Evolutionary conservation across 2,113 vertebrate species (phyloP).

Genomic region (Sylvilagus bachmani): DNA sequence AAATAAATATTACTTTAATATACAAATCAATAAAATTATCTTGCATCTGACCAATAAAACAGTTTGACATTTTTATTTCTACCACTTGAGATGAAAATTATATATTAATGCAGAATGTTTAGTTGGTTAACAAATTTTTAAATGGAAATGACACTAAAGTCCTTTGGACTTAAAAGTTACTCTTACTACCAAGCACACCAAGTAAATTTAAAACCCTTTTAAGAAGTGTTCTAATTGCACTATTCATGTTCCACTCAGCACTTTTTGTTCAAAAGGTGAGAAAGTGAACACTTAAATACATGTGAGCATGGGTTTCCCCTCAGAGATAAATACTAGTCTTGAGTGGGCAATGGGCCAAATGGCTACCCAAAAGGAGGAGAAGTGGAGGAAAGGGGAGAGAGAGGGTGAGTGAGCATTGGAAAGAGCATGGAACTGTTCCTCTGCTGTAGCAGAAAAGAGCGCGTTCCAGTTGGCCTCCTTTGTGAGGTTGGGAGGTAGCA

Average conservation of each 20-base stretch:
- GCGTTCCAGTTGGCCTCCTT: too few relatives aligned
- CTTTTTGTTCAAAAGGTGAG: too few relatives aligned
- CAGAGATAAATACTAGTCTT: too few relatives aligned
- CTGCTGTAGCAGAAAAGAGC: too few relatives aligned
- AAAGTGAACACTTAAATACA: too few relatives aligned
- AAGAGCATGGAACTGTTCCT: too few relatives aligned
- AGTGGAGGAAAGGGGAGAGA: too few relatives aligned
- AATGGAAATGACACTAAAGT: not conserved
- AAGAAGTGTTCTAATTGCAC: not conserved
- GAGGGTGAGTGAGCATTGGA: too few relatives aligned
- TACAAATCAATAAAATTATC: not conserved
- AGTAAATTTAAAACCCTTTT: constrained; percentile 24
- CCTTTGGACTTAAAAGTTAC: not conserved
- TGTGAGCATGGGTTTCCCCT: too few relatives aligned
- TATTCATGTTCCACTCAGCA: not conserved
- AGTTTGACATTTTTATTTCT: not conserved
- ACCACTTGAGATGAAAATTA: constrained; percentile 9
- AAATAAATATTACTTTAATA: not conserved
- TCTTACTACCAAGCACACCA: not conserved
- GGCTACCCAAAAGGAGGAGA: too few relatives aligned
- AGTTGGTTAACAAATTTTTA: not conserved
- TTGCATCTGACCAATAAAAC: not conserved
- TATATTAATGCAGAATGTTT: not conserved
- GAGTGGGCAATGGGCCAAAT: too few relatives aligned
- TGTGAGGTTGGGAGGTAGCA: too few relatives aligned